Evolutionary conservation across 2,113 vertebrate genomes (phyloP).

Genomic region (Sinocyclocheilus grahami): DNA sequence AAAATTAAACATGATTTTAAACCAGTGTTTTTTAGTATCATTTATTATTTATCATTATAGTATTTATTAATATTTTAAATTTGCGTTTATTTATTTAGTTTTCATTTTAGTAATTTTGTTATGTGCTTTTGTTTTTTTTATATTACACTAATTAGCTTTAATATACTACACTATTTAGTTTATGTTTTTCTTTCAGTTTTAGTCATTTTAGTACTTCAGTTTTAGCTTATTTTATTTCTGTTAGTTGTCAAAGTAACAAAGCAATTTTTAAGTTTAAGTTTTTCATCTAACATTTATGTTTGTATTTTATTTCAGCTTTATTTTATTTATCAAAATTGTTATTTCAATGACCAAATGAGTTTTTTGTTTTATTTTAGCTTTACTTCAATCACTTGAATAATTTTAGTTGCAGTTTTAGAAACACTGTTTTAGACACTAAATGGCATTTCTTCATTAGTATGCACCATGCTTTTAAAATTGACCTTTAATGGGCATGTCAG

Average conservation of each 20-base stretch:
- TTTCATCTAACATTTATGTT: background rate
- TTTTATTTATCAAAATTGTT: background rate
- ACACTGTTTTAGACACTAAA: too few species aligned
- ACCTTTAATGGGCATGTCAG: too few species aligned
- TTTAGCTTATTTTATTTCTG: background rate
- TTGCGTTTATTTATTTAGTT: background rate
- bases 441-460: too few species aligned
- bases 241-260: background rate
- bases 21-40: background rate
- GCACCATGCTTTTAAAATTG: too few species aligned
- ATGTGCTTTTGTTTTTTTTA: too few species aligned
- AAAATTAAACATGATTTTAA: background rate
- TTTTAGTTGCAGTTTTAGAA: too few species aligned
- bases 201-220: background rate
- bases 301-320: too few species aligned
- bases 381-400: too few species aligned
- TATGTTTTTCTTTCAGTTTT: background rate
- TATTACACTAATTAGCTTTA: too few species aligned
- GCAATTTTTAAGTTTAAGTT: background rate
- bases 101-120: background rate
- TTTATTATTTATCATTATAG: background rate
- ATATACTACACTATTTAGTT: too few species aligned
- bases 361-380: too few species aligned
- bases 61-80: background rate
- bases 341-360: too few species aligned